Percentiles rank a stretch among this genome's conserved stretches.
Evolutionary conservation across 2,888 invertebrate genomes (phyloP).

Genomic region (Eupithecia vulgata): DNA sequence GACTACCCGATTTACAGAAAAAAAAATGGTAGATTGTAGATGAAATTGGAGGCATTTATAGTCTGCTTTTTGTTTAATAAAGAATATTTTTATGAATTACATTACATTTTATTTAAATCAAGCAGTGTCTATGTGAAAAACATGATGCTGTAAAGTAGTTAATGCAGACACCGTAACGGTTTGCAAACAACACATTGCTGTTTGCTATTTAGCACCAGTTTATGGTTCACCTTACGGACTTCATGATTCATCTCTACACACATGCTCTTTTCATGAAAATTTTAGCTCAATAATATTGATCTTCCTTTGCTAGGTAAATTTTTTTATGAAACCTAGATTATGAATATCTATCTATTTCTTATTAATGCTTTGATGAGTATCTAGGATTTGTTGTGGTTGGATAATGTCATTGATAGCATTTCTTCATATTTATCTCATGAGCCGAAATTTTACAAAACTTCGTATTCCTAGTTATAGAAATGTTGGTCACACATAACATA

Average conservation of each 20-base stretch:
- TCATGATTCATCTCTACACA: slow-evolving; percentile 17
- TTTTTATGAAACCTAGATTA: not conserved
- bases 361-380: not conserved
- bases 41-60: not conserved
- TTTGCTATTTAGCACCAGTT: slow-evolving; percentile 52
- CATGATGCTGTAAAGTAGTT: not conserved
- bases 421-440: not conserved
- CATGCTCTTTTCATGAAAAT: slow-evolving; percentile 30
- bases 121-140: not conserved
- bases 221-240: slow-evolving; percentile 40
- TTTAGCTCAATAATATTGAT: not conserved
- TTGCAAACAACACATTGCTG: slow-evolving; percentile 41
- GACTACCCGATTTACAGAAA: too few species aligned
- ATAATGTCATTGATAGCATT: not conserved
- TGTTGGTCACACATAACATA: not conserved
- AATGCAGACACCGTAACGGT: slow-evolving; percentile 41
- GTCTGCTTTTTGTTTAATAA: not conserved
- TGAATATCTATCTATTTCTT: not conserved
- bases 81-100: not conserved
- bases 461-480: not conserved
- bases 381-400: not conserved
- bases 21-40: not conserved
- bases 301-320: not conserved
- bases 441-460: not conserved
- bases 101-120: not conserved